phyloP scores from a whole-genome alignment of 2,888 invertebrate genomes.

The Drosophila merina region DNA sequence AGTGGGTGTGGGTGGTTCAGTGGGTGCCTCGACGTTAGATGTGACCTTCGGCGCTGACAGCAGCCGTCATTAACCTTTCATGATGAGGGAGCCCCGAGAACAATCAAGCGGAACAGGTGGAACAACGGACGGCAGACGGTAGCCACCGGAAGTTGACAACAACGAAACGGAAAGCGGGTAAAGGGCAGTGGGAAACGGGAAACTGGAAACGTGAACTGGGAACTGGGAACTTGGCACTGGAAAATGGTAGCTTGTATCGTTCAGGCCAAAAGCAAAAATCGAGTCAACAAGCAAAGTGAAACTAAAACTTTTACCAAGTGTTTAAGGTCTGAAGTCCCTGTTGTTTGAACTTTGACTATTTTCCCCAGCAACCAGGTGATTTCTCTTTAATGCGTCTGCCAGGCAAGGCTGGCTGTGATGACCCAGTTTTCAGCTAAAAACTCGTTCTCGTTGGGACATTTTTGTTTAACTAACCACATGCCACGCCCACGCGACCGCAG shows the following conservation, averaged over 20 bases:
- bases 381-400: slow-evolving; percentile 43
- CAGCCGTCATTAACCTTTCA: slow-evolving; percentile 79
- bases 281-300: slow-evolving; percentile 34
- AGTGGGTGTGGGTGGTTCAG: slow-evolving; percentile 26
- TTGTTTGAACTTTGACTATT: slow-evolving; percentile 57
- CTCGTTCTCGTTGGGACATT: slow-evolving; percentile 45
- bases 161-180: slow-evolving; percentile 1
- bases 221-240: slow-evolving; percentile 1
- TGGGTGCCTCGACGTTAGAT: slow-evolving; percentile 32
- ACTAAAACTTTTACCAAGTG: slow-evolving; percentile 50
- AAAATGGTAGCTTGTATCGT: neutral
- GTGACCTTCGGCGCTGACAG: slow-evolving; percentile 78
- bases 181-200: neutral
- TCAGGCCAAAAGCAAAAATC: slow-evolving; percentile 25
- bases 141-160: slow-evolving; percentile 43
- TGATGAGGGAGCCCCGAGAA: slow-evolving; percentile 66
- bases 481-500: slow-evolving; percentile 59
- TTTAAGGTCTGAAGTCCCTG: slow-evolving; percentile 14
- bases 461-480: slow-evolving; percentile 72
- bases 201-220: slow-evolving; percentile 3
- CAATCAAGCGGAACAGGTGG: slow-evolving; percentile 77
- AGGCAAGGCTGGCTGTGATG: slow-evolving; percentile 33
- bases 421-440: slow-evolving; percentile 51
- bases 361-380: slow-evolving; percentile 18
- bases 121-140: slow-evolving; percentile 26